A percentile compares a stretch with the other conserved stretches of the same genome.
Conservation (phyloP, 2,113 vertebrate species). For the Atrichornis clamosus region DNA sequence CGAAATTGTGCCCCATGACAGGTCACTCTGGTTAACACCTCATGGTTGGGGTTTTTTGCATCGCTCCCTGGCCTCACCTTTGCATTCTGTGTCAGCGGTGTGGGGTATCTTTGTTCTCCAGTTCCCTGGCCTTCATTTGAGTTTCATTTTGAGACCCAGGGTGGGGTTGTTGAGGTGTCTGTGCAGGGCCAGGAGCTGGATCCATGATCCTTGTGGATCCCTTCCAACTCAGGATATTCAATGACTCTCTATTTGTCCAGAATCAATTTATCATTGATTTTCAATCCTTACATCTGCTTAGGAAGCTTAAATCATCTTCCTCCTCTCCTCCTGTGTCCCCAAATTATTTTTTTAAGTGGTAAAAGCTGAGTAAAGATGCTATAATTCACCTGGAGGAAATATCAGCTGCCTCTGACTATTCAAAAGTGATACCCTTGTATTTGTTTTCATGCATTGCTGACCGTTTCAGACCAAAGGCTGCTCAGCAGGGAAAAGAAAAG, state of each 20-base stretch:
- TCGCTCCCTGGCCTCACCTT: neutral
- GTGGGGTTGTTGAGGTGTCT: neutral
- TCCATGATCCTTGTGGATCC: neutral
- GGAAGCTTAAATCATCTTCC: neutral
- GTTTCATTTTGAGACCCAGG: neutral
- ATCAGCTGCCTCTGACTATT: neutral
- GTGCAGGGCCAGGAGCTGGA: neutral
- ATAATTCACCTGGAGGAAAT: neutral
- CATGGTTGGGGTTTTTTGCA: accelerated
- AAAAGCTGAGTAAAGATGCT: neutral
- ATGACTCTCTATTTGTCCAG: neutral
- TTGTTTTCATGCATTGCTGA: neutral
- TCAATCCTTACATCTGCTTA: neutral
- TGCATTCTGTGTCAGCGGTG: neutral
- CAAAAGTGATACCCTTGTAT: neutral
- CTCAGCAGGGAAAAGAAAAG: neutral
- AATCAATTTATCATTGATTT: neutral
- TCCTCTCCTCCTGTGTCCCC: neutral
- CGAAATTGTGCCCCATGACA: neutral
- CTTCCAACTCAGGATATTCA: neutral
- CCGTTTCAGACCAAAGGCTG: neutral
- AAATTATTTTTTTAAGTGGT: neutral
- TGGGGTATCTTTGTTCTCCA: neutral
- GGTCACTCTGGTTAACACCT: neutral
- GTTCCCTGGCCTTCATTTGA: neutral